Evolutionary conservation across 2,797 vertebrate species (phyloP), one percentile per base, ranked within the genome.

Genomic region (Benthosema pterotum): DNA sequence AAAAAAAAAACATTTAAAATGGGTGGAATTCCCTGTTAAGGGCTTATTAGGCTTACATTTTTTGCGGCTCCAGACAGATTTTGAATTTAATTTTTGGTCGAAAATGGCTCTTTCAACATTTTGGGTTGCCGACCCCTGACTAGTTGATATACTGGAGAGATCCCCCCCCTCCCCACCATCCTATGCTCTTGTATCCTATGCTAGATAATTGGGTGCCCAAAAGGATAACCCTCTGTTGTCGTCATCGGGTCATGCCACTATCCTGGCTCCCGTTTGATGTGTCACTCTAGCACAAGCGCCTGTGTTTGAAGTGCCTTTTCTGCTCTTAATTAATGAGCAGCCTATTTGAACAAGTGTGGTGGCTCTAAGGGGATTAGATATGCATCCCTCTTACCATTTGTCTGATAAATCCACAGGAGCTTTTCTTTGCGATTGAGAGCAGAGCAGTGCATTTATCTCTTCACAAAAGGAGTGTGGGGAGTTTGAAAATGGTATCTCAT

Each of bases 271-370:
- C 0, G 71, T 75, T 84, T 87, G 82, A 87, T 83, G 74, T 83
- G 74, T 72, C 75, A 60, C 75, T 85, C 79, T 43, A 71, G 72
- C 71, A 74, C 63, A 63, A 84, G 66, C 69, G 69, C 71, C 18
- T 65, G 71, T 53, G 70, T 88, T 88, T 90, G 80, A 90, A 81
- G 83, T 70, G 74, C 81, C 52, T 48, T 56, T 64, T 80, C 75
- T 65, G 71, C 67, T 71, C 51, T 66, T 86, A 86, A 88, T 88
- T 85, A 90, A 86, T 60, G 77, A 79, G 75, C 68, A 53, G 83
- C 77, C 74, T 79, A 69, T 90, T 85, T 82, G 79, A 82, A 73
- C 52, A 71, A 78, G 74, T 75, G 73, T 69, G 38, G 62, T 15
- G 57, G 59, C 73, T 83, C 78, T 65, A 51, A 68, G 57, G 64